Evolutionary conservation across 2,888 invertebrate species (phyloP).

Genomic region (Scelioninae gen. 2): DNA sequence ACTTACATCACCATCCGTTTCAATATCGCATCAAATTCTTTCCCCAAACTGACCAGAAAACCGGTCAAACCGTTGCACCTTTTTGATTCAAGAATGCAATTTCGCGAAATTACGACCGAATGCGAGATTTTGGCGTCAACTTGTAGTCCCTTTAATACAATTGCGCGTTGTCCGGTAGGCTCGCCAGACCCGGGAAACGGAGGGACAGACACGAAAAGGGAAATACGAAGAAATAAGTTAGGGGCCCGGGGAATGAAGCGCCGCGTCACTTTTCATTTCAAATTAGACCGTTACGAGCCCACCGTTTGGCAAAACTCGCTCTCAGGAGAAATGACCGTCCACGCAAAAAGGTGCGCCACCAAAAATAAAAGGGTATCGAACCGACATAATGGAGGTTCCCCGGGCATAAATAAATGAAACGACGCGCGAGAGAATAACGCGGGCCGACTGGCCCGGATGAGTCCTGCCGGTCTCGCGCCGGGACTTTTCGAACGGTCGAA

Average conservation of each 20-base stretch:
- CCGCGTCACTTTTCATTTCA: conserved; percentile 37
- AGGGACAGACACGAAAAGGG: not conserved
- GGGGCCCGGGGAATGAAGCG: not conserved
- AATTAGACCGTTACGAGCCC: conserved; percentile 38
- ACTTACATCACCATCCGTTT: not conserved
- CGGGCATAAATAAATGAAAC: conserved; percentile 53
- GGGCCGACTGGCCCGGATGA: conserved; percentile 52
- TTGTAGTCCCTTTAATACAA: conserved; percentile 31
- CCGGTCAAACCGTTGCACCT: conserved; percentile 4
- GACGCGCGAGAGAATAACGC: conserved; percentile 53
- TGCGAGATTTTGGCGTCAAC: conserved; percentile 10
- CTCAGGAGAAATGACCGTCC: conserved; percentile 38
- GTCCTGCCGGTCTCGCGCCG: conserved; percentile 48
- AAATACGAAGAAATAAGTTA: conserved; percentile 13
- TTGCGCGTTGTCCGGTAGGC: conserved; percentile 14
- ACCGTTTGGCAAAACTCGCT: conserved; percentile 46
- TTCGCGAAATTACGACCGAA: conserved; percentile 17
- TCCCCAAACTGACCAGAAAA: conserved; percentile 1
- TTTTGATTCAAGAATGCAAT: conserved; percentile 28
- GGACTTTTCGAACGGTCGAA: conserved; percentile 71
- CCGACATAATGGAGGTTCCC: conserved; percentile 52
- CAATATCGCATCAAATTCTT: not conserved
- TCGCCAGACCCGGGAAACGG: too few relatives aligned
- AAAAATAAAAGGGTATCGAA: conserved; percentile 56
- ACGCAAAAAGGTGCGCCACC: conserved; percentile 39